A percentile compares a stretch with the other conserved stretches of the same genome.
These are phyloP conservation scores for Rhabdomys pumilio DNA, from an alignment of 2,797 vertebrate species.

Conservation along the genomic window DNA sequence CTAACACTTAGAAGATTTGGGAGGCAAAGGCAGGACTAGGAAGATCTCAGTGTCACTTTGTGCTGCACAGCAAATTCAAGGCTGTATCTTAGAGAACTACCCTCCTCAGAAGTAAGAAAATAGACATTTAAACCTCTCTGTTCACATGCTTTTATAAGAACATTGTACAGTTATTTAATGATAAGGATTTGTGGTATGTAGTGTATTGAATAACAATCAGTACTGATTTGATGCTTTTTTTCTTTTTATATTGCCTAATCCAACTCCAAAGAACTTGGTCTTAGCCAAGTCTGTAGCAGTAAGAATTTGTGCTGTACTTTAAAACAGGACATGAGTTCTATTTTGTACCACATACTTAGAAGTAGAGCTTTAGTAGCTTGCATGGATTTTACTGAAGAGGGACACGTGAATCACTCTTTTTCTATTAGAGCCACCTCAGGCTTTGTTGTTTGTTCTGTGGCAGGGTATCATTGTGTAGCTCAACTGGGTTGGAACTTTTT, in stretches of 20 bases:
- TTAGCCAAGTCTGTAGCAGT: neutral
- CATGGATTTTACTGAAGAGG: neutral
- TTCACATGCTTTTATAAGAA: slow-evolving; percentile 27
- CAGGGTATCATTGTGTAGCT: neutral
- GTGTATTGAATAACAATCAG: neutral
- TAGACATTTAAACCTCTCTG: neutral
- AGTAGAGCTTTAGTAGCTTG: neutral
- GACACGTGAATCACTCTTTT: neutral
- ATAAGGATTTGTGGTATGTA: neutral
- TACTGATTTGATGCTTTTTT: neutral
- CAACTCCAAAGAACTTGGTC: neutral
- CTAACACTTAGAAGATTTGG: neutral
- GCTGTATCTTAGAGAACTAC: neutral
- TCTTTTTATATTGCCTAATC: neutral
- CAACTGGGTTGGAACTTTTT: neutral
- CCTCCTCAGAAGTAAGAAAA: neutral
- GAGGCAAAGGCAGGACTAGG: no score
- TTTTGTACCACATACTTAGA: neutral
- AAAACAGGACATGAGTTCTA: neutral
- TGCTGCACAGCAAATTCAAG: neutral
- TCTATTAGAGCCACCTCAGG: neutral
- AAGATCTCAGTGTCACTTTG: neutral
- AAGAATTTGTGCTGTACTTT: neutral
- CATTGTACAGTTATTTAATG: neutral
- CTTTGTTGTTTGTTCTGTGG: neutral